Evolutionary conservation across 2,113 vertebrate species (phyloP).

Genomic region (Anoplopoma fimbria): DNA sequence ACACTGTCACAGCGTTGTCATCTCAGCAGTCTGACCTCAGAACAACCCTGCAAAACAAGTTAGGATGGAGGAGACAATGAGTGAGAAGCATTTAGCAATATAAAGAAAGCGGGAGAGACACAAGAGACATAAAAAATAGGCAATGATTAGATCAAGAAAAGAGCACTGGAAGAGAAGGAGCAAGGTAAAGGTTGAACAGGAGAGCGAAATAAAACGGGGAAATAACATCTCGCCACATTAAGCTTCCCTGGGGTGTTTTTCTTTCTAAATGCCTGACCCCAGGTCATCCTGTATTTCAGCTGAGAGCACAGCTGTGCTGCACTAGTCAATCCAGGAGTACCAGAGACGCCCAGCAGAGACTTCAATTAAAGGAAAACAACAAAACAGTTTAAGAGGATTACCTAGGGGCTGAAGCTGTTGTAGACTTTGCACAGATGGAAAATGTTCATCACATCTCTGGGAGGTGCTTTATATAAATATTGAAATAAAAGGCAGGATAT

Average conservation of each 20-base stretch:
- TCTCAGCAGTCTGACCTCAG: constrained; percentile 59
- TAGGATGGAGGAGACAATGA: constrained; percentile 6
- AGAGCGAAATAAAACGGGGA: constrained; percentile 5
- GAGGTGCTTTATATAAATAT: constrained; percentile 7
- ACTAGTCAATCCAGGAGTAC: constrained; percentile 34
- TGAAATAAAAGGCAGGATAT: background rate
- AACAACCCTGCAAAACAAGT: constrained; percentile 63
- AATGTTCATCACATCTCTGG: constrained; percentile 18
- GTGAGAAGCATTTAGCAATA: constrained; percentile 11
- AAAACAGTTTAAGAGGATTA: constrained; percentile 76
- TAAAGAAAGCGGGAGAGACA: background rate
- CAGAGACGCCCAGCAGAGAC: constrained; percentile 48
- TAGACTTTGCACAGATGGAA: constrained; percentile 50
- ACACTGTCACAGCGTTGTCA: constrained; percentile 74
- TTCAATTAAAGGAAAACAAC: constrained; percentile 70
- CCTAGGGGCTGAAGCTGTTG: constrained; percentile 23
- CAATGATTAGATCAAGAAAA: constrained; percentile 35
- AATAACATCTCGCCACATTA: background rate
- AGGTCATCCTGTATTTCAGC: constrained; percentile 30
- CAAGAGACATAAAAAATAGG: background rate
- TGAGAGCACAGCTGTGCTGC: constrained; percentile 51
- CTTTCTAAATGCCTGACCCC: constrained; percentile 27
- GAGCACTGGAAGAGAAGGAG: background rate
- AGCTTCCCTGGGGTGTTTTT: constrained; percentile 19
- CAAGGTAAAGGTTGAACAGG: background rate